Conservation (phyloP, 2,888 invertebrate species). For the Chymomyza amoena region DNA sequence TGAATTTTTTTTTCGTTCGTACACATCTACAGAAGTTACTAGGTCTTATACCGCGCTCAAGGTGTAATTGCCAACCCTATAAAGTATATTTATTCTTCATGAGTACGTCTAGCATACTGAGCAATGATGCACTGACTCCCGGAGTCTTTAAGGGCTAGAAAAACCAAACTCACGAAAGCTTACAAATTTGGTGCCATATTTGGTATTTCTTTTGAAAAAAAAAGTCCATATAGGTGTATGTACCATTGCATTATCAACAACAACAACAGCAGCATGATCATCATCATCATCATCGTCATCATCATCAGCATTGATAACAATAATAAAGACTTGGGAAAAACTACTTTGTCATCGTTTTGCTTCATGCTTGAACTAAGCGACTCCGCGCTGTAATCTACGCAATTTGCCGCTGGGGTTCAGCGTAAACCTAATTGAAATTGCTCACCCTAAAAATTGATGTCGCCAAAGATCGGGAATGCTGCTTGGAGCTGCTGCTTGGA, state of each 20-base stretch:
- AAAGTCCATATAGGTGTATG: no score
- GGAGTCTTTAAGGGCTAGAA: no score
- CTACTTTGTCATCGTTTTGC: conserved; percentile 34
- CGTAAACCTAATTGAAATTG: conserved; percentile 75
- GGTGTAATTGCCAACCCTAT: no score
- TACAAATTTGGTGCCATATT: no score
- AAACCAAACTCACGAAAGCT: no score
- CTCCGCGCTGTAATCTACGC: conserved; percentile 53
- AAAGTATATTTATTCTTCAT: no score
- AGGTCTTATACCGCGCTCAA: no score
- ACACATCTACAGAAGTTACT: no score
- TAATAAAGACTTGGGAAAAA: conserved; percentile 2
- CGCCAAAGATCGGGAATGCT: conserved; percentile 72
- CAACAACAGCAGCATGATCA: neutral
- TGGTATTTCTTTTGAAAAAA: no score
- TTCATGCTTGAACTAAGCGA: conserved; percentile 44
- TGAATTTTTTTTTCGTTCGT: neutral
- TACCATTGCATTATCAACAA: neutral
- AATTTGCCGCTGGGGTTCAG: conserved; percentile 51
- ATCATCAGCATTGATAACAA: conserved; percentile 7
- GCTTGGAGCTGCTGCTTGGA: conserved; percentile 31
- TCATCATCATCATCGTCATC: neutral
- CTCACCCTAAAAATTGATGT: conserved; percentile 78
- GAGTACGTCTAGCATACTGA: no score
- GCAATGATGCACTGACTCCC: no score